A percentile compares a stretch with the other conserved stretches of the same genome.
Evolutionary conservation across 2,113 vertebrate genomes (phyloP).

Genomic region (Agapornis roseicollis): DNA sequence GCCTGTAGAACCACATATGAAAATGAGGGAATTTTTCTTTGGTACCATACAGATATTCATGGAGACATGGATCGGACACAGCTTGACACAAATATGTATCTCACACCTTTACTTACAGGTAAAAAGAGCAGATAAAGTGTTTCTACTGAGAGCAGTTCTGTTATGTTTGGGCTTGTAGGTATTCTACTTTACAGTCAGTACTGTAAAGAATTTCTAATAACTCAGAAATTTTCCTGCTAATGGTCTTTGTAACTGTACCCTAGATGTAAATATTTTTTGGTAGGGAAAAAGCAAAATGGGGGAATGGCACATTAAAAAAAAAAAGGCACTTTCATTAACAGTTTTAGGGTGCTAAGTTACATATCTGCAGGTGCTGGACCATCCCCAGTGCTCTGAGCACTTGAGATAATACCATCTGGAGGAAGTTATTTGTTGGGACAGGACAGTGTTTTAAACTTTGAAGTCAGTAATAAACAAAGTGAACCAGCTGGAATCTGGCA

Average conservation of each 20-base stretch:
- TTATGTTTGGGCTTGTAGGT: not conserved
- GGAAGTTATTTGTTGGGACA: constrained; percentile 74
- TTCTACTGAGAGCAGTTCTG: not conserved
- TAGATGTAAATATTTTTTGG: not conserved
- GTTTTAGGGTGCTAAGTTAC: constrained; percentile 57
- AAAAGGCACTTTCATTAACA: constrained; percentile 5
- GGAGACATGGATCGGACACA: not conserved
- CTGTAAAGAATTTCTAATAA: not conserved
- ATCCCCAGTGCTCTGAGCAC: constrained; percentile 26
- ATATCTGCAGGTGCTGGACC: constrained; percentile 70
- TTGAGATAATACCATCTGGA: constrained; percentile 70
- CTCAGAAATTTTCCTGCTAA: not conserved
- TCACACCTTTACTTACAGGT: constrained; percentile 27
- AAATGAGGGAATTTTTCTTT: not conserved
- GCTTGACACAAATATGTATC: not conserved
- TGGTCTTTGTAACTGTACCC: not conserved
- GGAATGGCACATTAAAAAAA: not conserved
- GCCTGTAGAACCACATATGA: fast-evolving
- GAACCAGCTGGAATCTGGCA: constrained; percentile 77
- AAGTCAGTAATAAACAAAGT: constrained; percentile 77
- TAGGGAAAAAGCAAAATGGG: not conserved
- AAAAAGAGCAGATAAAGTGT: not conserved
- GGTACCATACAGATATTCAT: not conserved
- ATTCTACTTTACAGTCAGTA: not conserved
- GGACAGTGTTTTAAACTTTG: constrained; percentile 73